Evolutionary conservation across 2,113 vertebrate species (phyloP), one percentile per base, ranked within the genome.

Genomic region (Petrocephalus zakoni): DNA sequence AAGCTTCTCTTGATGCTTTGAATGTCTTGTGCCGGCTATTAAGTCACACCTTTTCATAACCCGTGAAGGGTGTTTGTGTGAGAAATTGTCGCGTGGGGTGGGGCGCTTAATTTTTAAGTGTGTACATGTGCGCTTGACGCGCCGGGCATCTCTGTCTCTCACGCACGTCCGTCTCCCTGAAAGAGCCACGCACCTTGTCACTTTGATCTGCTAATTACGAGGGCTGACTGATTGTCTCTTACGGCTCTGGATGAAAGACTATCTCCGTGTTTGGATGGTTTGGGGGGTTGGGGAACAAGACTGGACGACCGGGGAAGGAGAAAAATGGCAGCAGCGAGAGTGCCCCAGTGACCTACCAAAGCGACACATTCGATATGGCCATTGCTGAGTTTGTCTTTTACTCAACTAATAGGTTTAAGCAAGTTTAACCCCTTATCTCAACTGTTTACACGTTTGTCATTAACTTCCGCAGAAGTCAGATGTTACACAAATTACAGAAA

Each of bases 181-280:
- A 91, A 91, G 90, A 78, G 91, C 91, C 21, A 89, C 87, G 91
- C 91, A 89, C 92, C 92, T 90, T 87, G 90, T 92, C 91, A 93
- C 90, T 92, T 94, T 93, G 94, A 94, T 94, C 95, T 93, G 94
- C 94, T 95, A 95, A 96, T 96, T 95, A 95, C 92, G 88, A 88
- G 93, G 93, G 94, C 93, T 93, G 94, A 91, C 87, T 94, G 94
- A 94, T 95, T 93, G 93, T 93, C 82, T 94, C 93, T 91, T 90
- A 89, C 92, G 53, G 47, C 75, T 72, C 56, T 75, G 46, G 51
- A 78, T 88, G n/a, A 88, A 88, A n/a, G n/a, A 25, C 42, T 53
- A 78, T 25, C 25, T 88, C 68, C 37, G 52, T 8, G 56, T n/a
- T 46, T 19, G 37, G 37, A 37, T 17, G 58, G 58, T 61, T 2